Evolutionary conservation across 1,140 invertebrate species (phyloP), one percentile per base, ranked within the genome.

Genomic region (Drosophila seguyi): DNA sequence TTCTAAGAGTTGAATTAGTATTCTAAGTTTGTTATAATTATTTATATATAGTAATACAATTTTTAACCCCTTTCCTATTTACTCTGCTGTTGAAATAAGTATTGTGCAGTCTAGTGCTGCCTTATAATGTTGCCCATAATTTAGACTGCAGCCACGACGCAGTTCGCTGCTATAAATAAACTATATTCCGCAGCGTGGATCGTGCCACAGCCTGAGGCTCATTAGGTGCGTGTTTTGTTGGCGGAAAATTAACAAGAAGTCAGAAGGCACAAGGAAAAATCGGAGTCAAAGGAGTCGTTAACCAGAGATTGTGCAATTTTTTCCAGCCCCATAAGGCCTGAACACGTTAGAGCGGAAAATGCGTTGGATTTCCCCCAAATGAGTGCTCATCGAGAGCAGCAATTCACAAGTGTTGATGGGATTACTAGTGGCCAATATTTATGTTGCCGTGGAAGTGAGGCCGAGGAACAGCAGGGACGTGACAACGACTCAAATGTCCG

Each of bases 101-200:
- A 34, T 13, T 34, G 10, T 36, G 60, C 6, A n/a, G 31, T 13
- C 11, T 7, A 67, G 66, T 67, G 66, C 11, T 38, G 10, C 62
- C 65, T 56, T 36, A 48, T 56, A 68, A 72, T 72, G 60, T 90
- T 74, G 59, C 66, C 74, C 78, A 88, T 88, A 88, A 90, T 78
- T 83, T 71, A 80, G 67, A n/a, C n/a, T 67, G 39, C 38, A 48
- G 22, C 13, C 31, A 48, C 66, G 52, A 42, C 18, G 53, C 66
- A 18, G 29, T 22, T 41, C 27, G 6, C 76, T 60, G 39, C 83
- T 77, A 80, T 79, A 85, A 85, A 85, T 79, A 85, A 78, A 58
- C 67, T 2, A 59, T 48, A 45, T 20, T 38, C 25, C 27, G 29
- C 20, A 18, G 60, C 22, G 7, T 1, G 52, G 55, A 50, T 81